Evolutionary conservation across 2,113 vertebrate genomes (phyloP).

Genomic region (pig (Sus scrofa)): T2T-Sscrofa CM000818.6:6237501-6238000

Average conservation of each 20-base stretch:
- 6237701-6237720: neutral
- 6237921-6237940: neutral
- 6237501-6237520: neutral
- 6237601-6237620: neutral
- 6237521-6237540: neutral
- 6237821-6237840: neutral
- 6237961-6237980: neutral
- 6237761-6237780: neutral
- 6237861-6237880: accelerated
- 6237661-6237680: neutral
- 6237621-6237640: no score
- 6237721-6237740: neutral
- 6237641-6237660: neutral
- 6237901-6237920: neutral
- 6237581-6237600: neutral
- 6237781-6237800: neutral
- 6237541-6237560: neutral
- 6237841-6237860: neutral
- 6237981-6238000: neutral
- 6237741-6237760: neutral
- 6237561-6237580: neutral
- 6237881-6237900: neutral
- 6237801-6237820: no score
- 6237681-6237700: neutral
- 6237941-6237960: neutral